phyloP scores from a whole-genome alignment of 2,113 vertebrate genomes.

The Rissa tridactyla region DNA sequence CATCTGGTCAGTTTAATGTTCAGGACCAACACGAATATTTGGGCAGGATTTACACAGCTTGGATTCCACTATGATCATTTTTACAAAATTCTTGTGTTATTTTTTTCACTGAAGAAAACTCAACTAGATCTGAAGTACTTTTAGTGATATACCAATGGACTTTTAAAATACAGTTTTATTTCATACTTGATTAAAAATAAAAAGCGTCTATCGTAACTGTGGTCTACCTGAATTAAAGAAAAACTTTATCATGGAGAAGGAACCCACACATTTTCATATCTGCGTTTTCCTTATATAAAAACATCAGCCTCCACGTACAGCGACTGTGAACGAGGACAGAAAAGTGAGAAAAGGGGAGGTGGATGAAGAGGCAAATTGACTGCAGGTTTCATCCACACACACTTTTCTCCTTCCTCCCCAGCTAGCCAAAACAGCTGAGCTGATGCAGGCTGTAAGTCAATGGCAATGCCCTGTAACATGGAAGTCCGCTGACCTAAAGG shows the following conservation, averaged over 20 bases:
- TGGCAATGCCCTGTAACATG: neutral
- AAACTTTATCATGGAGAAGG: neutral
- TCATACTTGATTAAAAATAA: neutral
- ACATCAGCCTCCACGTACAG: accelerated
- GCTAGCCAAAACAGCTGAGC: neutral
- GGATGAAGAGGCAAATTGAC: neutral
- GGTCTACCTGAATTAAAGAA: neutral
- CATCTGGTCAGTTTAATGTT: neutral
- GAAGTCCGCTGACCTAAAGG: neutral
- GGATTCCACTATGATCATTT: neutral
- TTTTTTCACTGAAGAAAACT: neutral
- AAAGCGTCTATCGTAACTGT: neutral
- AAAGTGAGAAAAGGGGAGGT: neutral
- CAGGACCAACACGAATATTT: neutral
- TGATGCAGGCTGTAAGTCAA: neutral
- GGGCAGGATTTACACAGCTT: neutral
- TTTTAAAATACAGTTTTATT: neutral
- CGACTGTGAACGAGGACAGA: neutral
- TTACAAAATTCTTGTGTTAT: neutral
- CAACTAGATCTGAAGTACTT: neutral
- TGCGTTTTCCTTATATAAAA: neutral
- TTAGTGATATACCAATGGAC: neutral
- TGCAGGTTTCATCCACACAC: neutral
- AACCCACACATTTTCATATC: neutral
- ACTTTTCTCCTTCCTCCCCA: neutral